Base-by-base conservation (phyloP, 2,888 invertebrate species). In the Eilema griseolum region DNA sequence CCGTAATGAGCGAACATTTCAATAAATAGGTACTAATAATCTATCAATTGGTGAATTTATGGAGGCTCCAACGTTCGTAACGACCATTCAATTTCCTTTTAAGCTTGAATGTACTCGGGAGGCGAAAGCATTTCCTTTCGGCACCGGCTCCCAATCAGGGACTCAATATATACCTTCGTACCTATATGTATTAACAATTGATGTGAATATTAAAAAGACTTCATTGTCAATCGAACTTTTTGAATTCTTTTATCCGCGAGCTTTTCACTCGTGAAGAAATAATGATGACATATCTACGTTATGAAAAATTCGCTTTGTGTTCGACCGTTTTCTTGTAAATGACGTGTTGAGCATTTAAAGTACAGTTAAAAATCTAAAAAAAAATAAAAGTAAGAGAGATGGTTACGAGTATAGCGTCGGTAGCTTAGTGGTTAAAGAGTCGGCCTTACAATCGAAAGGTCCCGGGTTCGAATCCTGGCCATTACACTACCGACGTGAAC, bases 11-110 rank as follows among this genome's bases (percentile, higher is more conserved):
- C 57, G 81, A 80, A 78, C 78, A 82, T 63, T 79, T 85, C 82
- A 82, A 82, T 83, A 85, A 85, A 84, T 88, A 88, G 64, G 10
- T 86, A 89, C 85, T 85, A 89, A 90, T 91, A 88, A 86, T 87
- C 86, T 86, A 83, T 82, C 88, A 86, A 90, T 88, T 89, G 88
- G 87, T 85, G 88, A 90, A 91, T 92, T 92, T 92, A 91, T 90
- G 90, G 89, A 89, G 84, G 86, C 85, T 86, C 87, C 88, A 89
- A 88, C 87, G 87, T 85, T 89, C 89, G 86, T 91, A 92, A 93
- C 92, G 92, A 92, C 91, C 91, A 90, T 92, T 92, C 93, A 91
- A 93, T 93, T 93, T 94, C 92, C 94, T 91, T 92, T 92, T 91
- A 90, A 93, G 87, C 85, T 84, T 83, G 87, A 90, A 91, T 91